A percentile compares a stretch with the other conserved stretches of the same genome.
phyloP scores from a whole-genome alignment of 2,888 invertebrate genomes.

The Venusia cambrica region DNA sequence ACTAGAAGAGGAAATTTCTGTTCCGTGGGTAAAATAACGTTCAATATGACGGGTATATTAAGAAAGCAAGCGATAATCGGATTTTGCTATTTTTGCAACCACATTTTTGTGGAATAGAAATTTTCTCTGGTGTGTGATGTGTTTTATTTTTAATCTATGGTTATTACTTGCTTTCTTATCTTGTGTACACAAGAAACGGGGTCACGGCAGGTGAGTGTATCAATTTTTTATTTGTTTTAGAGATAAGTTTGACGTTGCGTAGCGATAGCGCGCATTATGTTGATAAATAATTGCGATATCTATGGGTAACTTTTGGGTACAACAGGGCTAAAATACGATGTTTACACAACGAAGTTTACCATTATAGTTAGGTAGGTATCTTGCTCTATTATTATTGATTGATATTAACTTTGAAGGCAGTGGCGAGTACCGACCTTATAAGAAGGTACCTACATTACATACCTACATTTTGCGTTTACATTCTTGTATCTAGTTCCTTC shows the following conservation, averaged over 20 bases:
- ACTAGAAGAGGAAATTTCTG: slow-evolving; percentile 78
- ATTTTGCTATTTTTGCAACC: slow-evolving; percentile 18
- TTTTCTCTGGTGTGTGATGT: slow-evolving; percentile 73
- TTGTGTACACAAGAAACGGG: slow-evolving; percentile 60
- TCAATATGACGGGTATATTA: slow-evolving; percentile 38
- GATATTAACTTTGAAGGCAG: too few relatives aligned
- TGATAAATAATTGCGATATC: slow-evolving; percentile 39
- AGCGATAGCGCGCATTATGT: slow-evolving; percentile 38
- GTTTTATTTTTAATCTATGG: slow-evolving; percentile 51
- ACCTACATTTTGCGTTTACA: too few relatives aligned
- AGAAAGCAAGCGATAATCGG: slow-evolving; percentile 70
- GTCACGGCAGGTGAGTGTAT: slow-evolving; percentile 64
- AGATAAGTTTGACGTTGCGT: slow-evolving; percentile 40
- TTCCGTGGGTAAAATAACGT: slow-evolving; percentile 70
- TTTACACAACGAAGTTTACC: too few relatives aligned
- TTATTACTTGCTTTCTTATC: slow-evolving; percentile 80
- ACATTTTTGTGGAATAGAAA: slow-evolving; percentile 71
- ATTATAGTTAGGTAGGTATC: too few relatives aligned
- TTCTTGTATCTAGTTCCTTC: too few relatives aligned
- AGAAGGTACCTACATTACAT: too few relatives aligned
- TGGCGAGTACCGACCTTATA: too few relatives aligned
- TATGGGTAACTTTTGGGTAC: slow-evolving; percentile 9
- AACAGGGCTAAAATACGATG: not conserved
- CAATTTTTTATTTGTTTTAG: slow-evolving; percentile 55
- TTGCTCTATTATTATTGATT: too few relatives aligned